Evolutionary conservation across 2,113 vertebrate species (phyloP).

Genomic region (Sclerurus mexicanus): DNA sequence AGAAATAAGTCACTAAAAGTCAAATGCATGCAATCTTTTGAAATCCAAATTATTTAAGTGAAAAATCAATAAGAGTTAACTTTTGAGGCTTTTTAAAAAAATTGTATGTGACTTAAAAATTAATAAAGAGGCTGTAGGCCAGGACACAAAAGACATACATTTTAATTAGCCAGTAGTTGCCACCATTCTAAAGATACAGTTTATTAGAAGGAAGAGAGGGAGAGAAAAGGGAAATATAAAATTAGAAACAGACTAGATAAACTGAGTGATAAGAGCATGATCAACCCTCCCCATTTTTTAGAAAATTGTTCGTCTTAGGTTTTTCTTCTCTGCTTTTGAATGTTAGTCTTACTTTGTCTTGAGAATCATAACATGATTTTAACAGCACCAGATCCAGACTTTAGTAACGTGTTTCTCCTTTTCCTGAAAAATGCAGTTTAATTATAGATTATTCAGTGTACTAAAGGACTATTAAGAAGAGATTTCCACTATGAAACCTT

Average conservation of each 20-base stretch:
- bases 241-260: background rate
- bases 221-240: background rate
- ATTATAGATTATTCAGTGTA: background rate
- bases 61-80: background rate
- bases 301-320: background rate
- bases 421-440: background rate
- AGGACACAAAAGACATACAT: background rate
- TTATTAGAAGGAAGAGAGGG: background rate
- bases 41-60: background rate
- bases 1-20: background rate
- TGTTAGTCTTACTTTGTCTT: background rate
- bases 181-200: background rate
- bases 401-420: background rate
- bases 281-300: background rate
- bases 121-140: background rate
- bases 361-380: background rate
- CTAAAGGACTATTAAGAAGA: background rate
- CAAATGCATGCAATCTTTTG: background rate
- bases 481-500: background rate
- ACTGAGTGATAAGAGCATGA: background rate
- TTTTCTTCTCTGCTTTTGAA: background rate
- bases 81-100: background rate
- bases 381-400: background rate
- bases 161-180: background rate
- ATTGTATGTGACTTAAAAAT: background rate